Base-by-base conservation (phyloP, 1,140 invertebrate species). In the Propsilocerus akamusi region DNA sequence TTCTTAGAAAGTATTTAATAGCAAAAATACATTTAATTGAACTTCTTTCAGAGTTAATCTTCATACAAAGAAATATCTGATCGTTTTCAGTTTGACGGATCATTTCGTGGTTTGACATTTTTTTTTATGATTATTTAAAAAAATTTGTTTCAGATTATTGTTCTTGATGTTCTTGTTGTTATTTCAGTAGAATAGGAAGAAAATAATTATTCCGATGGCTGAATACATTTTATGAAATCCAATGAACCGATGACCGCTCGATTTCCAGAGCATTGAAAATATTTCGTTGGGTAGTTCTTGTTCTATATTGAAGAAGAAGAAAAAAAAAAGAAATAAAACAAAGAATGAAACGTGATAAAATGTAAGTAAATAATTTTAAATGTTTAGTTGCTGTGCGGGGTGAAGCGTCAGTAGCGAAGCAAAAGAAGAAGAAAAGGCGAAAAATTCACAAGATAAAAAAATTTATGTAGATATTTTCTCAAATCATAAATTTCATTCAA, bases 381-480 rank as follows among this genome's bases (percentile, higher is more conserved):
- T n/a, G n/a, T n/a, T n/a, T n/a, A n/a, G n/a, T n/a, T n/a, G n/a
- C n/a, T n/a, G n/a, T n/a, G 11, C 17, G 34, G 22, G 34, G 17
- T 41, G 8, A 41, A 41, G 34, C 34, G 34, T 41, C 34, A 41
- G 34, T 41, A 41, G 34, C 17, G 22, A 41, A 41, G n/a, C 22
- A 41, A 20, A 41, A 17, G 28, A 17, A 17, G 32, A 17, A 41
- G 22, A 20, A 10, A 41, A 41, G 28, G 28, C 2, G 14, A 30
- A 30, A 12, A 30, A 30, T 30, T 30, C 11, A 41, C 34, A 17
- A 17, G 22, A 41, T 12, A 30, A 30, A 30, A 12, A n/a, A 30
- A 30, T 20, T 41, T 41, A 41, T 41, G 34, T 41, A 41, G 34
- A 41, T 41, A 41, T 41, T 41, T 41, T n/a, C n/a, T n/a, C n/a